A percentile compares a stretch with the other conserved stretches of the same genome.
Conservation (phyloP, 2,113 vertebrate genomes). For the Ranitomeya variabilis region DNA sequence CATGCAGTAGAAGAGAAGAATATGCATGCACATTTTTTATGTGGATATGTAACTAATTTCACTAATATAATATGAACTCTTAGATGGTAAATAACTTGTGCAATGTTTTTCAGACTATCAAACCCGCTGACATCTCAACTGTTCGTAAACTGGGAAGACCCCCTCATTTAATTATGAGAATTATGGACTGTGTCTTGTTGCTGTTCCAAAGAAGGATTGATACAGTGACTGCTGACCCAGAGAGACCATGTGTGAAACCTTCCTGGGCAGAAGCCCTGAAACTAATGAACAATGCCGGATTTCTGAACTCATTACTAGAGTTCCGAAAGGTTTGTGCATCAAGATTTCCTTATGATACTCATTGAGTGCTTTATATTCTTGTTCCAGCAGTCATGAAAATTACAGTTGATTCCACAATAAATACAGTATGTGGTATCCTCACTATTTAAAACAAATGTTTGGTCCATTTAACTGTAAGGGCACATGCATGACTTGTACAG, state of each 20-base stretch:
- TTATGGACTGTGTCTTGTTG: conserved; percentile 84
- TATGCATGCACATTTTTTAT: no score
- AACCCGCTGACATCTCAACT: conserved; percentile 82
- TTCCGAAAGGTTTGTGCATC: conserved; percentile 76
- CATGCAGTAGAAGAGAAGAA: no score
- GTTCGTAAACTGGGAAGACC: conserved; percentile 84
- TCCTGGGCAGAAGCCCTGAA: conserved; percentile 82
- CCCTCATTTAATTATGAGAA: conserved; percentile 86
- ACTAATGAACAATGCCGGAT: conserved; percentile 81
- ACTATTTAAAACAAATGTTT: background rate
- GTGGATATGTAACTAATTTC: background rate
- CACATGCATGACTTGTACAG: no score
- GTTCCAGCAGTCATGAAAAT: background rate
- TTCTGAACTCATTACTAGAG: conserved; percentile 79
- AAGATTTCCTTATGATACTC: background rate
- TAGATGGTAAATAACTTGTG: background rate
- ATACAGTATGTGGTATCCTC: background rate
- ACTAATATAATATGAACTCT: background rate
- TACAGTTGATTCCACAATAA: background rate
- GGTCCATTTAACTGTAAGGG: no score
- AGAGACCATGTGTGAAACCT: conserved; percentile 72
- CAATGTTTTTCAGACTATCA: conserved; percentile 77
- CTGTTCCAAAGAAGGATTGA: conserved; percentile 82
- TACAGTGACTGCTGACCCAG: conserved; percentile 71
- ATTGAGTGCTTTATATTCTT: background rate